Evolutionary conservation across 1,140 invertebrate genomes (phyloP).

Genomic region (Galendromus occidentalis): DNA sequence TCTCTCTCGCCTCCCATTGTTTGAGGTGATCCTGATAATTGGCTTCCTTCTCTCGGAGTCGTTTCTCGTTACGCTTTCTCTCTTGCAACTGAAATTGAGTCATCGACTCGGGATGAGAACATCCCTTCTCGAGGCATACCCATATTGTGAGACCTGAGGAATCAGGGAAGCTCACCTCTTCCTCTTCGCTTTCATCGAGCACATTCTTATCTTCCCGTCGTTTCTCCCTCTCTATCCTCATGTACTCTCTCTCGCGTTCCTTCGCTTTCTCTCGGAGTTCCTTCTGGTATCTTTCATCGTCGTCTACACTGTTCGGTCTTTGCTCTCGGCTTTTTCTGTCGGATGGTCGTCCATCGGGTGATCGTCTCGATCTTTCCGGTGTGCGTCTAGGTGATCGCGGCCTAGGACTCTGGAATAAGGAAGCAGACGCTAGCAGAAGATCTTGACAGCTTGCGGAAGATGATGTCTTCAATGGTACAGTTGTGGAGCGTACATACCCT

Average conservation of each 20-base stretch:
- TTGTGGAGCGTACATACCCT: constrained; percentile 21
- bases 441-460: neutral
- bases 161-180: constrained; percentile 37
- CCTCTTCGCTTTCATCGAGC: constrained; percentile 41
- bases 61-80: constrained; percentile 66
- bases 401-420: neutral
- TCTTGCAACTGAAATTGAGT: constrained; percentile 66
- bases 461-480: too few species aligned
- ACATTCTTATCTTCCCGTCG: constrained; percentile 24
- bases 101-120: too few species aligned
- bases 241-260: constrained; percentile 44
- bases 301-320: constrained; percentile 17
- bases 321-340: constrained; percentile 22
- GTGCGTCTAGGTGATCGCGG: neutral
- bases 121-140: too few species aligned
- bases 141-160: too few species aligned
- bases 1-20: constrained; percentile 79
- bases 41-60: constrained; percentile 74
- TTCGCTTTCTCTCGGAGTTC: constrained; percentile 22
- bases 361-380: constrained; percentile 9
- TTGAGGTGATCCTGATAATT: constrained; percentile 61
- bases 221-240: constrained; percentile 20
- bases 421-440: neutral
- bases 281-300: constrained; percentile 18
- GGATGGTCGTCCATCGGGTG: constrained; percentile 21